Evolutionary conservation across 2,888 invertebrate species (phyloP).

Genomic region (Scaptomyza cyrtandrae): DNA sequence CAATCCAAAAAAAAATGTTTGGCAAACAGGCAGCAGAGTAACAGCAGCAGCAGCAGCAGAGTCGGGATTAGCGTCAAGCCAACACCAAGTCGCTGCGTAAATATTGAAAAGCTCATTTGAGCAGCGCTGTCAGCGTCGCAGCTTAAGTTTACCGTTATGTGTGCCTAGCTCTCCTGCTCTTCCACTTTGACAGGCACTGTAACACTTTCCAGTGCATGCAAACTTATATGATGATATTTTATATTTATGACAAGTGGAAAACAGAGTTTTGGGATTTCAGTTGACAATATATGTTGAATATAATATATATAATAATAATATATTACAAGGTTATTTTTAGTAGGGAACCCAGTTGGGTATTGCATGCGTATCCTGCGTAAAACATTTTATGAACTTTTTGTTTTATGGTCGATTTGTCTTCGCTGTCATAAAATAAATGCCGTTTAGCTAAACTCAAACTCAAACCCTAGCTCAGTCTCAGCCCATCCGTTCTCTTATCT

Average conservation of each 20-base stretch:
- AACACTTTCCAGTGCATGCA: slow-evolving; percentile 15
- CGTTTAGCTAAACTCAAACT: slow-evolving; percentile 1
- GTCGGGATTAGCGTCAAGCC: slow-evolving; percentile 60
- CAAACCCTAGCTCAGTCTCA: not conserved
- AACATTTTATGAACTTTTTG: slow-evolving; percentile 53
- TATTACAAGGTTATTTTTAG: too few species aligned
- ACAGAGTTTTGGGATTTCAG: too few species aligned
- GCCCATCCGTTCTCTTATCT: slow-evolving; percentile 64
- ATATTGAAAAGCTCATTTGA: slow-evolving; percentile 71
- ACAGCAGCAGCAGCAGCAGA: not conserved
- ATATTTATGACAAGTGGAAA: not conserved
- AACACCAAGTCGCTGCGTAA: slow-evolving; percentile 71
- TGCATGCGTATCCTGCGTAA: slow-evolving; percentile 26
- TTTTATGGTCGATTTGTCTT: slow-evolving; percentile 72
- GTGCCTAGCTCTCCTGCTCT: not conserved
- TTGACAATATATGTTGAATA: too few species aligned
- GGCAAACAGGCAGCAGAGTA: slow-evolving; percentile 19
- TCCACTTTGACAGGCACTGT: slow-evolving; percentile 24
- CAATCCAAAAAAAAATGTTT: slow-evolving; percentile 72
- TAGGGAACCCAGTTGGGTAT: not conserved
- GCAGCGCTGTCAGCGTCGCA: slow-evolving; percentile 45
- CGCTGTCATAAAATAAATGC: slow-evolving; percentile 59
- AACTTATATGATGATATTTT: slow-evolving; percentile 3
- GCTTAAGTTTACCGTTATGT: slow-evolving; percentile 18
- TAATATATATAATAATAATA: too few species aligned